Evolutionary conservation across 1,140 invertebrate species (phyloP).

Genomic region (Scaptodrosophila lebanonensis): DNA sequence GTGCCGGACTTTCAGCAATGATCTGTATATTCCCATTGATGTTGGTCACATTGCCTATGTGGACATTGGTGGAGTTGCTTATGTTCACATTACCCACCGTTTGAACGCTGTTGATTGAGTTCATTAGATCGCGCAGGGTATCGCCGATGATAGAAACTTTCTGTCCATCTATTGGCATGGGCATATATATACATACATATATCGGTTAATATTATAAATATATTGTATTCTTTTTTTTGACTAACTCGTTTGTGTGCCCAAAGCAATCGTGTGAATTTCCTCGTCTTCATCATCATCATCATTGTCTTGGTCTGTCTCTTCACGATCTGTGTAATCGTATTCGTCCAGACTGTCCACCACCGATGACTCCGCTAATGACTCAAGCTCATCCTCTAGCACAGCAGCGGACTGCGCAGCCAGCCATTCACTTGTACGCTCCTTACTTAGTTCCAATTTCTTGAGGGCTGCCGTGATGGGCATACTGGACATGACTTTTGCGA

Average conservation of each 20-base stretch:
- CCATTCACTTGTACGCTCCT: slow-evolving; percentile 54
- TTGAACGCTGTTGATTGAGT: slow-evolving; percentile 66
- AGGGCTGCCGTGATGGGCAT: slow-evolving; percentile 26
- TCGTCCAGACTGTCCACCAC: slow-evolving; percentile 61
- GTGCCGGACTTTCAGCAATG: slow-evolving; percentile 36
- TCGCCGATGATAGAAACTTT: slow-evolving; percentile 45
- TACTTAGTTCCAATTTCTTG: slow-evolving; percentile 12
- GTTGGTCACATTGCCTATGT: slow-evolving; percentile 77
- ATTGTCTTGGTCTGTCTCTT: slow-evolving; percentile 31
- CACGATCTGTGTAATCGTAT: slow-evolving; percentile 52
- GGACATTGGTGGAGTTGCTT: slow-evolving; percentile 74
- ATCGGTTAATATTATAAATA: too few relatives aligned
- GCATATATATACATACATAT: neutral
- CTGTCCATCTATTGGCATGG: slow-evolving; percentile 2
- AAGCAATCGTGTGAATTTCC: slow-evolving; percentile 49
- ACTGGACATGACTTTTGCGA: slow-evolving; percentile 39
- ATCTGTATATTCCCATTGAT: slow-evolving; percentile 77
- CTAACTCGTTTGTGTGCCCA: slow-evolving; percentile 49
- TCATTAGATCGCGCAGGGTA: slow-evolving; percentile 51
- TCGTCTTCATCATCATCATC: slow-evolving; percentile 41
- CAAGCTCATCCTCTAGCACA: slow-evolving; percentile 42
- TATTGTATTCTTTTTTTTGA: neutral
- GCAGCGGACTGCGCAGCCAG: slow-evolving; percentile 23
- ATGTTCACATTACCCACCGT: slow-evolving; percentile 74
- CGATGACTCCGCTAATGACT: slow-evolving; percentile 61